phyloP scores from a whole-genome alignment of 1,140 invertebrate genomes.

The Penaeus chinensis region DNA sequence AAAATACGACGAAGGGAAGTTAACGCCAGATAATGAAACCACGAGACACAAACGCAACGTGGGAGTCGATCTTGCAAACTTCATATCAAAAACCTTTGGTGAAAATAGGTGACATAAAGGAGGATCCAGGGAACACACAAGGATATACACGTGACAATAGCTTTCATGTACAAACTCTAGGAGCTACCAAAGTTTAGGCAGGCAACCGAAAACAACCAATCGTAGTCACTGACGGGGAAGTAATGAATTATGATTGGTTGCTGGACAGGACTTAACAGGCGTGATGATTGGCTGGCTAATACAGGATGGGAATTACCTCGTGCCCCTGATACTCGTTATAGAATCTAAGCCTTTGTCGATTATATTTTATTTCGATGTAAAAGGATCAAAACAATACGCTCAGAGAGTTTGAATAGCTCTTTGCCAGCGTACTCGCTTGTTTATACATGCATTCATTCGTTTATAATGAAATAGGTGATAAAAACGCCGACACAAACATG shows the following conservation, averaged over 20 bases:
- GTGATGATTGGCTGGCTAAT: constrained; percentile 57
- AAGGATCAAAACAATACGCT: constrained; percentile 51
- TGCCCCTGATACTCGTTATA: constrained; percentile 52
- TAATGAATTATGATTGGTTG: constrained; percentile 61
- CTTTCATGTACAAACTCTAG: constrained; percentile 4
- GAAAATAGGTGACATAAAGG: not conserved
- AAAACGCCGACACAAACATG: too few relatives aligned
- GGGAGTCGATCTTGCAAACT: not conserved
- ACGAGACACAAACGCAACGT: too few relatives aligned
- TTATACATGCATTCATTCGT: not conserved
- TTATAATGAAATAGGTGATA: too few relatives aligned
- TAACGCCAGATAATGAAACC: too few relatives aligned
- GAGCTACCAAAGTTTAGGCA: constrained; percentile 44
- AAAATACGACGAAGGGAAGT: too few relatives aligned
- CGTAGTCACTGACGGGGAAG: constrained; percentile 57
- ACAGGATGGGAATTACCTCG: constrained; percentile 47
- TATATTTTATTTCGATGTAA: constrained; percentile 33
- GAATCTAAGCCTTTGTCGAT: constrained; percentile 50
- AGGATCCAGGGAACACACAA: not conserved
- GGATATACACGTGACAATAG: constrained; percentile 21
- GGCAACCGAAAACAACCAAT: constrained; percentile 60
- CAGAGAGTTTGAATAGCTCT: not conserved
- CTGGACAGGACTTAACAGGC: constrained; percentile 46
- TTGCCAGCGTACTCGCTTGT: constrained; percentile 17
- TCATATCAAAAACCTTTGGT: not conserved